Evolutionary conservation across 64 coral and sea anemone species (phyloP).

Genomic region (Montipora foliosa): DNA sequence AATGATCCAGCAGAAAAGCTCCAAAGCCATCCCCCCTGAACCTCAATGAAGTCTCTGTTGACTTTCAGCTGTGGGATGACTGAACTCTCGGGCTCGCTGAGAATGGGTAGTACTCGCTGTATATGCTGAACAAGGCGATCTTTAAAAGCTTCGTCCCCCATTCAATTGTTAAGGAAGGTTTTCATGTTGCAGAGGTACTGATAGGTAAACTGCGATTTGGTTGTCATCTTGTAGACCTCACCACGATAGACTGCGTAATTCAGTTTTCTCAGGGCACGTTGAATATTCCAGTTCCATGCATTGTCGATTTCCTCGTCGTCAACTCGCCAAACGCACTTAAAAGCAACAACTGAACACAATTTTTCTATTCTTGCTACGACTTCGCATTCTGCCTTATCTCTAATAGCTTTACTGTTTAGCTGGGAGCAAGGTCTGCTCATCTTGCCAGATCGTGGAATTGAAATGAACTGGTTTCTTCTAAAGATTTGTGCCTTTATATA

Average conservation of each 20-base stretch:
- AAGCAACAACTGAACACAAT: too few species aligned
- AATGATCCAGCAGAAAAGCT: background rate
- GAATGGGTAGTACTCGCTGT: background rate
- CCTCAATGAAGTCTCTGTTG: constrained; percentile 26
- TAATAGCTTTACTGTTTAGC: too few species aligned
- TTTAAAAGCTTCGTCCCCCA: constrained; percentile 21
- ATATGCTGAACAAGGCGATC: constrained; percentile 19
- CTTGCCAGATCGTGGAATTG: too few species aligned
- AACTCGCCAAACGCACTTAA: too few species aligned
- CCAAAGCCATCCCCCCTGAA: constrained; percentile 26
- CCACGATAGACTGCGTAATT: too few species aligned
- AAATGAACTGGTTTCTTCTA: too few species aligned
- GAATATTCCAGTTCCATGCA: background rate
- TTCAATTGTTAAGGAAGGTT: background rate
- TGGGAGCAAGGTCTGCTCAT: too few species aligned
- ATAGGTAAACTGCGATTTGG: background rate
- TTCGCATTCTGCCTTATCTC: too few species aligned
- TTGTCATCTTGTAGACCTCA: background rate
- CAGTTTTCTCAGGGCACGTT: too few species aligned
- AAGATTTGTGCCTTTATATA: too few species aligned
- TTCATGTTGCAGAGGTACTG: background rate
- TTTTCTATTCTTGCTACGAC: too few species aligned
- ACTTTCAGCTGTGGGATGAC: constrained; percentile 6
- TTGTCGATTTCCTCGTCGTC: too few species aligned
- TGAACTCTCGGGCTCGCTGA: constrained; percentile 3